These are phyloP conservation scores for Ctenopoma kingsleyae DNA, from an alignment of 2,797 vertebrate genomes.

Conservation along the genomic window DNA sequence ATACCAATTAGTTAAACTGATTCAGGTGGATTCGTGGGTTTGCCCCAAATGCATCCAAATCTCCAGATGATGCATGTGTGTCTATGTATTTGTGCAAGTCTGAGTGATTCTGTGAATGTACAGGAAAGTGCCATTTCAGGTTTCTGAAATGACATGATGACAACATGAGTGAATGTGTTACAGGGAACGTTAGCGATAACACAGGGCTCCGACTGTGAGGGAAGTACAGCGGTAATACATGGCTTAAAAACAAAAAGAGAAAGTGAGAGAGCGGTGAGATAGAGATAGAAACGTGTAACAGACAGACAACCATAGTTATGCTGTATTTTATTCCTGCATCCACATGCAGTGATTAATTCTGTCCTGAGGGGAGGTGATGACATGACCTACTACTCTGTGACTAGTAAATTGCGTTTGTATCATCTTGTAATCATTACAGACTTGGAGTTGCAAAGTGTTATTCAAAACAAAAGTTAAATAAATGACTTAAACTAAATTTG, in stretches of 20 bases:
- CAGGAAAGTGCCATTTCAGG: conserved; percentile 51
- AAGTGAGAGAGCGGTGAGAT: conserved; percentile 1
- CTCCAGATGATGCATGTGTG: conserved; percentile 40
- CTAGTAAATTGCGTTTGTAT: conserved; percentile 57
- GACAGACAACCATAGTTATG: conserved; percentile 23
- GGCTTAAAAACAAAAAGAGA: conserved; percentile 2
- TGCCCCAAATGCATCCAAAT: conserved; percentile 16
- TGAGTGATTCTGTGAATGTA: conserved; percentile 9
- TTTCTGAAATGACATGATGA: conserved; percentile 66
- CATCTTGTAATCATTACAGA: conserved; percentile 45
- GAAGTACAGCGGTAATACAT: conserved; percentile 14
- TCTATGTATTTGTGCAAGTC: not conserved
- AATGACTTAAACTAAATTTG: not conserved
- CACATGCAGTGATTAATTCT: conserved; percentile 58
- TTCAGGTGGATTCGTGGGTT: conserved; percentile 31
- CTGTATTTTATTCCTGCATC: conserved; percentile 46
- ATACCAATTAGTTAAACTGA: conserved; percentile 47
- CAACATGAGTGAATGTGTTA: conserved; percentile 56
- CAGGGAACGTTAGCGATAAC: conserved; percentile 66
- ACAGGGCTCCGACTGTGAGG: conserved; percentile 36
- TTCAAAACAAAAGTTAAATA: conserved; percentile 18
- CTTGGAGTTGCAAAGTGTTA: conserved; percentile 14
- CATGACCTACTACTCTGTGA: conserved; percentile 49
- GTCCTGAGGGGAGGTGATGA: conserved; percentile 50
- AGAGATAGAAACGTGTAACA: conserved; percentile 1